Evolutionary conservation across 2,113 vertebrate species (phyloP).

Genomic region (Tretioscincus oriximinensis): DNA sequence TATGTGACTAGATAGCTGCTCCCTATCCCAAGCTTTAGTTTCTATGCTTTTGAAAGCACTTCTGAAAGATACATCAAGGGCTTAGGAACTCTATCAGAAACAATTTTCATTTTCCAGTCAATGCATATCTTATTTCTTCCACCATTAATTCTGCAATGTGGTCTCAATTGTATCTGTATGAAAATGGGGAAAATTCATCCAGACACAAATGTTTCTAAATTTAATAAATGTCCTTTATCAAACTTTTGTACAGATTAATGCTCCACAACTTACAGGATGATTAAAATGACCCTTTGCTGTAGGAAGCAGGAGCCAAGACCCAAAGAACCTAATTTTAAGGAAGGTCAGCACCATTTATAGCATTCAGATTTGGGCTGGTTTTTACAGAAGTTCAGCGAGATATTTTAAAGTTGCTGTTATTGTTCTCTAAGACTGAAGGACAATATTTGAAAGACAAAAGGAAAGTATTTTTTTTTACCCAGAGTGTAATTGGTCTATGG

Average conservation of each 20-base stretch:
- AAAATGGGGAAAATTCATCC: constrained; percentile 71
- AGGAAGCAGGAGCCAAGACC: constrained; percentile 58
- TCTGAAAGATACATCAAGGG: constrained; percentile 60
- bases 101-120: constrained; percentile 78
- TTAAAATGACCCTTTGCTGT: constrained; percentile 78
- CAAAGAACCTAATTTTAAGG: constrained; percentile 67
- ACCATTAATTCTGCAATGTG: constrained; percentile 77
- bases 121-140: constrained; percentile 79
- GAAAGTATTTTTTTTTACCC: no score
- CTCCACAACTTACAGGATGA: constrained; percentile 69
- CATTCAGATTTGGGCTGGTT: constrained; percentile 57
- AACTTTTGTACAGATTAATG: constrained; percentile 78
- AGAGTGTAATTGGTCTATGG: no score
- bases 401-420: constrained; percentile 50
- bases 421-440: constrained; percentile 47
- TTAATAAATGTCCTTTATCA: constrained; percentile 76
- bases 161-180: constrained; percentile 71
- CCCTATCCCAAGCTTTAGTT: constrained; percentile 30
- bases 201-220: constrained; percentile 72
- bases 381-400: constrained; percentile 32
- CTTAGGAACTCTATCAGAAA: constrained; percentile 69
- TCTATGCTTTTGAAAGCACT: constrained; percentile 36
- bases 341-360: constrained; percentile 70
- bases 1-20: constrained; percentile 26
- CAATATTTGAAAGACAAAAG: constrained; percentile 4